These are phyloP conservation scores for Deilephila elpenor DNA, from an alignment of 2,888 invertebrate genomes.

Conservation along the genomic window DNA sequence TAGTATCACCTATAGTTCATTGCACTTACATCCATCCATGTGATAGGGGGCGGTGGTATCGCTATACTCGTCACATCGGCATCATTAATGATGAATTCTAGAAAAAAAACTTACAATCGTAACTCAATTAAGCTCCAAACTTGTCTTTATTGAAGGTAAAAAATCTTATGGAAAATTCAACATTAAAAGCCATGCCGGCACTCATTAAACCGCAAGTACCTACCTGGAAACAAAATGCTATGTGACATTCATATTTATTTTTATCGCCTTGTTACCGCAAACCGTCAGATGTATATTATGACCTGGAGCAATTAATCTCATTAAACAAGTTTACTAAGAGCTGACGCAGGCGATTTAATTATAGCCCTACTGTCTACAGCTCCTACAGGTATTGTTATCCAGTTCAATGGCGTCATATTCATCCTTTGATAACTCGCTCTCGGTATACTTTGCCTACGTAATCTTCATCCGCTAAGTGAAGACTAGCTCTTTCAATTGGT, in stretches of 20 bases:
- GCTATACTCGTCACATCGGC: too few species aligned
- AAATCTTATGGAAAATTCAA: not conserved
- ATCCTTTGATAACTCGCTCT: too few species aligned
- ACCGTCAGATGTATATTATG: not conserved
- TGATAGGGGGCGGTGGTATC: too few species aligned
- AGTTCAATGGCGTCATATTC: too few species aligned
- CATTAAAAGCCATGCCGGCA: not conserved
- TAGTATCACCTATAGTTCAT: too few species aligned
- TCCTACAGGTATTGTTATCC: not conserved
- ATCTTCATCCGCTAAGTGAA: too few species aligned
- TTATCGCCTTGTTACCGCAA: conserved; percentile 12
- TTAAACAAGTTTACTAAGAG: conserved; percentile 1
- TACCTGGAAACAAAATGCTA: conserved; percentile 1
- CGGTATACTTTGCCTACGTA: too few species aligned
- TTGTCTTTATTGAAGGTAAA: not conserved
- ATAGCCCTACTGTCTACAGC: not conserved
- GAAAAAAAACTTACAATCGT: not conserved
- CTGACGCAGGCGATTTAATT: not conserved
- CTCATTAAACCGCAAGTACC: not conserved
- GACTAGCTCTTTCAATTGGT: too few species aligned
- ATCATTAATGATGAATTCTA: too few species aligned
- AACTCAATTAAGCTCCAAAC: not conserved
- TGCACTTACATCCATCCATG: too few species aligned
- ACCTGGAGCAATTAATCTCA: not conserved
- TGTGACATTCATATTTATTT: conserved; percentile 4